These are phyloP conservation scores for Charadrius vociferus DNA, from an alignment of 2,113 vertebrate genomes.

Conservation along the genomic window DNA sequence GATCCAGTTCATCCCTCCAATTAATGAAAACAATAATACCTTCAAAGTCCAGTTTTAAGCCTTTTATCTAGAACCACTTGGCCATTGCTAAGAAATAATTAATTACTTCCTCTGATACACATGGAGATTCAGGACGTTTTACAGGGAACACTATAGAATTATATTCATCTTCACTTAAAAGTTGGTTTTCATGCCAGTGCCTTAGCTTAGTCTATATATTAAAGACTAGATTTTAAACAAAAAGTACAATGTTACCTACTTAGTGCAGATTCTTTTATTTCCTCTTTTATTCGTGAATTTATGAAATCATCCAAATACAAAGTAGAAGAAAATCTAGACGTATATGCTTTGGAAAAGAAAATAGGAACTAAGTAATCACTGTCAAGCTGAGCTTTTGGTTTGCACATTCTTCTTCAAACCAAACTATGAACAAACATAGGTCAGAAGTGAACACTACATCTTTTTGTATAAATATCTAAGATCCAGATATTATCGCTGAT, in stretches of 20 bases:
- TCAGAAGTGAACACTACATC: neutral
- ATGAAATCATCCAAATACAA: neutral
- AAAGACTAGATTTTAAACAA: neutral
- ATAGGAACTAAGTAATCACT: neutral
- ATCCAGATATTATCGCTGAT: neutral
- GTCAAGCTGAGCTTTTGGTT: neutral
- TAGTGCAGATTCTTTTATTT: neutral
- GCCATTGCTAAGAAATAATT: neutral
- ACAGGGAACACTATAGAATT: neutral
- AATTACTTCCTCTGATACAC: neutral
- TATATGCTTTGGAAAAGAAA: neutral
- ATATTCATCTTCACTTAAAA: neutral
- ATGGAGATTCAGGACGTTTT: neutral
- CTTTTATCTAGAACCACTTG: neutral
- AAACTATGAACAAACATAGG: neutral
- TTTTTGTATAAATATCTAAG: neutral
- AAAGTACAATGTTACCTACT: neutral
- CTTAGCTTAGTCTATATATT: neutral
- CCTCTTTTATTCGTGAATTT: neutral
- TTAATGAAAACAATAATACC: neutral
- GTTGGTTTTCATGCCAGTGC: neutral
- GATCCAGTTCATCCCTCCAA: neutral
- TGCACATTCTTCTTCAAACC: neutral
- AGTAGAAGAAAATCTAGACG: neutral
- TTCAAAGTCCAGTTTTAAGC: constrained; percentile 12